Conservation (phyloP, 2,888 invertebrate genomes). For the Aricia artaxerxes region DNA sequence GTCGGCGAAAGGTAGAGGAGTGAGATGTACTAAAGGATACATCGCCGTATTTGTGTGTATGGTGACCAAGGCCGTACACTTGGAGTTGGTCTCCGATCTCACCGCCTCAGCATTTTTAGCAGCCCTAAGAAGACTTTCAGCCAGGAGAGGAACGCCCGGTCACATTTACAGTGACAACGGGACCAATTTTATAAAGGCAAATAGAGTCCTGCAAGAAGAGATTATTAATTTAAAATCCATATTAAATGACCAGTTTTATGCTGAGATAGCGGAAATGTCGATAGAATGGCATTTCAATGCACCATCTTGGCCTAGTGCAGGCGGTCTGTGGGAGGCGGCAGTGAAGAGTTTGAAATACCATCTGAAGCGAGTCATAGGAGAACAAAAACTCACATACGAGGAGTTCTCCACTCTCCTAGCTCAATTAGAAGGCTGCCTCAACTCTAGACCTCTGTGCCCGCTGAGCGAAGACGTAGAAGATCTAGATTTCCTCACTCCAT, state of each 20-base stretch:
- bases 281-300: too few relatives aligned
- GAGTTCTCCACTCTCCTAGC: slow-evolving; percentile 42
- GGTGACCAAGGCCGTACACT: slow-evolving; percentile 43
- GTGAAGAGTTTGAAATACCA: too few relatives aligned
- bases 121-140: slow-evolving; percentile 42
- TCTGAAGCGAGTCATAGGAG: slow-evolving; percentile 42
- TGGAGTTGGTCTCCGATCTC: slow-evolving; percentile 42
- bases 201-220: slow-evolving; percentile 37
- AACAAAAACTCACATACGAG: slow-evolving; percentile 43
- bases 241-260: slow-evolving; percentile 33
- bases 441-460: too few relatives aligned
- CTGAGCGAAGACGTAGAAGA: too few relatives aligned
- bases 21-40: too few relatives aligned
- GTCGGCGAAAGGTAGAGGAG: too few relatives aligned
- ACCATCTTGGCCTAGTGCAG: too few relatives aligned
- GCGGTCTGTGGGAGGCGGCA: too few relatives aligned
- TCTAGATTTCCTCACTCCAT: too few relatives aligned
- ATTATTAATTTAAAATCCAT: background rate
- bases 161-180: slow-evolving; percentile 46
- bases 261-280: too few relatives aligned
- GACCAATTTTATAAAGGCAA: slow-evolving; percentile 44
- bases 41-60: too few relatives aligned
- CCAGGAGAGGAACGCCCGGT: slow-evolving; percentile 42
- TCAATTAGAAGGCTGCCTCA: slow-evolving; percentile 44
- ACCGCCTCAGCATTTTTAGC: too few relatives aligned